A percentile compares a stretch with the other conserved stretches of the same genome.
These are phyloP conservation scores for Aphis gossypii DNA, from an alignment of 1,140 invertebrate species.

Conservation along the genomic window DNA sequence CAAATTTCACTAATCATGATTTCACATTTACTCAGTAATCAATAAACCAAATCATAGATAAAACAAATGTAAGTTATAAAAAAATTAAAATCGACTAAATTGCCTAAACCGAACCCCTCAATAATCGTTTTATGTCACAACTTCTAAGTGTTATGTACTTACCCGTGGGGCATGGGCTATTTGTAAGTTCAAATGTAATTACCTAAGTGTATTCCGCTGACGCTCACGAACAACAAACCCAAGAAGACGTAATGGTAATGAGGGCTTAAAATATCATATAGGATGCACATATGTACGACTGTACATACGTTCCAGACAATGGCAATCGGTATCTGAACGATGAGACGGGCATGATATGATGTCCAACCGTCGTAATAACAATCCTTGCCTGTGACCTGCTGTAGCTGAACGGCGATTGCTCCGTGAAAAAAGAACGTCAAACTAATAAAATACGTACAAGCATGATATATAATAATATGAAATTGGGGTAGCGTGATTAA, in stretches of 20 bases:
- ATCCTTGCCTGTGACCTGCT: too few relatives aligned
- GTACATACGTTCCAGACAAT: not conserved
- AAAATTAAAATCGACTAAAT: too few relatives aligned
- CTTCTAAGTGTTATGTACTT: not conserved
- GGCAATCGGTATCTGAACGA: not conserved
- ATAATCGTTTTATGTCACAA: not conserved
- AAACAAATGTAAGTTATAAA: not conserved
- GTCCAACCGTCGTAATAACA: not conserved
- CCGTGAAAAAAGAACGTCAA: not conserved
- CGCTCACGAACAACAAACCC: not conserved
- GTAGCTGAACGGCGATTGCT: not conserved
- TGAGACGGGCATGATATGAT: not conserved
- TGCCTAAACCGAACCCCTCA: not conserved
- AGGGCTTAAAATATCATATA: not conserved
- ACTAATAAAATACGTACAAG: not conserved
- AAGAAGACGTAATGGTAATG: not conserved
- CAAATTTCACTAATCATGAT: not conserved
- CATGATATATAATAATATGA: not conserved
- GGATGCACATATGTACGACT: not conserved
- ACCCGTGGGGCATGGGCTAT: too few relatives aligned
- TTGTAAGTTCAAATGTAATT: not conserved
- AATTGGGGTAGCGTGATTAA: not conserved
- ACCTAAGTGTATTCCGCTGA: slow-evolving; percentile 33
- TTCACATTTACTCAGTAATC: not conserved
- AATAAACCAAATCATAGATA: not conserved